Conservation (phyloP, 2,797 vertebrate species). For the Chelonia mydas region DNA sequence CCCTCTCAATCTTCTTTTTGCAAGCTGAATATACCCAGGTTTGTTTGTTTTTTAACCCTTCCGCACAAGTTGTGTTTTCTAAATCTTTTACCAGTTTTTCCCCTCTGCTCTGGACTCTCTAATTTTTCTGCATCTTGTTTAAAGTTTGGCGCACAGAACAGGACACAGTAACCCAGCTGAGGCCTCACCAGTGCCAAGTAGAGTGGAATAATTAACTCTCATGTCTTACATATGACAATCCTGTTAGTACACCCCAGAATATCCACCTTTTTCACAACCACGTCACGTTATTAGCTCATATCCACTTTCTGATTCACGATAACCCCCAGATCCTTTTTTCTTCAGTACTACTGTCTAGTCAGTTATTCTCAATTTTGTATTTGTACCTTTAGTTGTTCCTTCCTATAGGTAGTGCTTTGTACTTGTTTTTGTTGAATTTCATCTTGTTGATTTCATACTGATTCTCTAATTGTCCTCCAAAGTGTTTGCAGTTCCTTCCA, state of each 20-base stretch:
- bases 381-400: background rate
- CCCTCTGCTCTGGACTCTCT: background rate
- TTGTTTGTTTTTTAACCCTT: background rate
- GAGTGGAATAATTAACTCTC: background rate
- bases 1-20: background rate
- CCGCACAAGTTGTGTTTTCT: background rate
- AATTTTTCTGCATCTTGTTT: background rate
- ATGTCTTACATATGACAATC: background rate
- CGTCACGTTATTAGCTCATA: background rate
- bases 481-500: background rate
- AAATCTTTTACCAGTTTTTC: background rate
- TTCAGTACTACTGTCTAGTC: background rate
- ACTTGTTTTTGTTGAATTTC: background rate
- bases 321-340: background rate
- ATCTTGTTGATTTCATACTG: background rate
- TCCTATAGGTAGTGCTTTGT: background rate
- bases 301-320: background rate
- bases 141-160: background rate
- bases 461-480: background rate
- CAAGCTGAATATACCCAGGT: background rate
- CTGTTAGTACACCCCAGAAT: background rate
- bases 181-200: background rate
- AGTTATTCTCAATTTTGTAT: background rate
- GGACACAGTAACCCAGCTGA: background rate
- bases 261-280: background rate